Conservation (phyloP, 2,888 invertebrate genomes). For the Apotomis turbidana region DNA sequence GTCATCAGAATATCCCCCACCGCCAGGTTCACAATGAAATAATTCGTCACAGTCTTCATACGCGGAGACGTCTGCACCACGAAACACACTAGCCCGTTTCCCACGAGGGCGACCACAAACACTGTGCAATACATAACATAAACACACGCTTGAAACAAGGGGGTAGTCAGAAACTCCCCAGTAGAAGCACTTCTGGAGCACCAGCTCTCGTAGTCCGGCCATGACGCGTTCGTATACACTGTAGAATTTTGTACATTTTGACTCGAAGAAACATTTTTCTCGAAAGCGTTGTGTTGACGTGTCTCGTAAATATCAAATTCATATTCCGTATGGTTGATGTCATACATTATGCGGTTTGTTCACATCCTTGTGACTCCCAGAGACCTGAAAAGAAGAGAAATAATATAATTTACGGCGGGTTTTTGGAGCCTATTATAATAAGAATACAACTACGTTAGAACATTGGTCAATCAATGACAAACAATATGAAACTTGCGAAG, state of each 20-base stretch:
- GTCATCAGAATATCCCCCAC: constrained; percentile 96
- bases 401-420: not conserved
- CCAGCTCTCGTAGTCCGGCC: constrained; percentile 56
- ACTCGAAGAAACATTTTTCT: constrained; percentile 45
- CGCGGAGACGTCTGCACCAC: constrained; percentile 92
- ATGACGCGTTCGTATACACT: constrained; percentile 55
- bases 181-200: constrained; percentile 55
- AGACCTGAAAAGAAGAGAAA: constrained; percentile 27
- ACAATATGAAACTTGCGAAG: too few relatives aligned
- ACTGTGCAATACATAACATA: constrained; percentile 89
- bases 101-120: constrained; percentile 88
- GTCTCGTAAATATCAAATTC: constrained; percentile 52
- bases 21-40: constrained; percentile 94
- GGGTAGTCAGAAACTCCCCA: constrained; percentile 65
- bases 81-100: constrained; percentile 93
- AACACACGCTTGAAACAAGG: constrained; percentile 86
- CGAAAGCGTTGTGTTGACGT: constrained; percentile 47
- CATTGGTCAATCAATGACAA: too few relatives aligned
- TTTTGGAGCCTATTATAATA: too few relatives aligned
- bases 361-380: constrained; percentile 31
- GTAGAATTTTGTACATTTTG: constrained; percentile 50
- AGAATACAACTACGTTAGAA: too few relatives aligned
- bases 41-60: constrained; percentile 97
- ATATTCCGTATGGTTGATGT: constrained; percentile 51
- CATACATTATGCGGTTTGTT: constrained; percentile 61